These are phyloP conservation scores for Hucho hucho DNA, from an alignment of 2,113 vertebrate species.

Conservation along the genomic window DNA sequence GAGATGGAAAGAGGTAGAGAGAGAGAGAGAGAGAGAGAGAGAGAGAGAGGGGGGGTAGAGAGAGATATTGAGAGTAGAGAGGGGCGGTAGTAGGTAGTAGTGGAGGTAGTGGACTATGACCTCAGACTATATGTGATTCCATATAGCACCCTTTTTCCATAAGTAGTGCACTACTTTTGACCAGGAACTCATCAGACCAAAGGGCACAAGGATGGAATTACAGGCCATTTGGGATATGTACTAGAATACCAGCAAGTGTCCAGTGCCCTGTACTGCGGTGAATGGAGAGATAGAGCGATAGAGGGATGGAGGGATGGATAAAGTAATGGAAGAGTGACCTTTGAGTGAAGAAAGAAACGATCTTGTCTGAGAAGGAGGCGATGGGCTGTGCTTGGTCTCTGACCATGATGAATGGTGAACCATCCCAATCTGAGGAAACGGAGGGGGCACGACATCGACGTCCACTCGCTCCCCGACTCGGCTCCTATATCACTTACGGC, in stretches of 20 bases:
- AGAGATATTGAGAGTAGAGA: no score
- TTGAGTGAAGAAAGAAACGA: constrained; percentile 55
- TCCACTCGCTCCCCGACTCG: no score
- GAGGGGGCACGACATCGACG: constrained; percentile 71
- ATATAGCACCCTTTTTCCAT: no score
- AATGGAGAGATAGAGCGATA: background rate
- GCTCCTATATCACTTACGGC: constrained; percentile 72
- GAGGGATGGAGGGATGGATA: background rate
- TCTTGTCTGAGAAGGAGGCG: constrained; percentile 34
- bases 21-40: background rate
- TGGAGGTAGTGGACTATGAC: background rate
- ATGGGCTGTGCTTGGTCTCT: constrained; percentile 19
- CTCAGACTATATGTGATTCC: constrained; percentile 12
- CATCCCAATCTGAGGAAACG: constrained; percentile 70
- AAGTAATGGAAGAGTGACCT: constrained; percentile 60
- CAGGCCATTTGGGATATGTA: no score
- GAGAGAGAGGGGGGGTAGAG: background rate
- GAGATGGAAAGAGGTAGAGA: background rate
- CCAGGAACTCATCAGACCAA: no score
- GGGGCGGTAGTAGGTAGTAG: background rate
- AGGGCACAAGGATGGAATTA: no score
- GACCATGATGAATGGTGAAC: constrained; percentile 68
- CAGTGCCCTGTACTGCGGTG: no score
- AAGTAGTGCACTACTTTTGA: no score
- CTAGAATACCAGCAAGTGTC: no score